A percentile compares a stretch with the other conserved stretches of the same genome.
Evolutionary conservation across 2,113 vertebrate genomes (phyloP).

Genomic region (Sclerurus mexicanus): DNA sequence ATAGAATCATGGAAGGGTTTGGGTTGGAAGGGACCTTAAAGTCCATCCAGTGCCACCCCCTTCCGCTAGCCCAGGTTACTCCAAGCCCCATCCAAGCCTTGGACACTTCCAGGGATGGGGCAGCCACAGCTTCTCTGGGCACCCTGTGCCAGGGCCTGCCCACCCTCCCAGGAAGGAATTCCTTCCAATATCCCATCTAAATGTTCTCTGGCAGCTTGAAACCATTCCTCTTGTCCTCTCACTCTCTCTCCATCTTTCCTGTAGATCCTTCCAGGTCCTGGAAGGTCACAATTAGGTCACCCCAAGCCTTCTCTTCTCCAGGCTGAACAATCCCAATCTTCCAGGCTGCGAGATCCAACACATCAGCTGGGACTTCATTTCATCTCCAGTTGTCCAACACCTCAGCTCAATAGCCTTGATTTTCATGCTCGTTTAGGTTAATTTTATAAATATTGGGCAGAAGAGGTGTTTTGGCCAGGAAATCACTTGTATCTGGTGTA

Average conservation of each 20-base stretch:
- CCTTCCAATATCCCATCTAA: background rate
- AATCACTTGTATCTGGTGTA: background rate
- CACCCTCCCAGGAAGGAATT: background rate
- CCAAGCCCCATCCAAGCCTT: background rate
- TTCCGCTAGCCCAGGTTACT: fast-evolving
- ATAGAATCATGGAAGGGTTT: fast-evolving
- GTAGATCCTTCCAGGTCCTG: background rate
- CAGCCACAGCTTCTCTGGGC: background rate
- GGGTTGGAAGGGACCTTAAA: background rate
- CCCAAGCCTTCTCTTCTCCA: background rate
- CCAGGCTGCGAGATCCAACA: background rate
- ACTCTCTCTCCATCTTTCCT: background rate
- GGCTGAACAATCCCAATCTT: background rate
- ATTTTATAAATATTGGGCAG: background rate
- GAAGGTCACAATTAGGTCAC: background rate
- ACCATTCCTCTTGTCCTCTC: background rate
- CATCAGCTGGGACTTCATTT: background rate
- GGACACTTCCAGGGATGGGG: fast-evolving
- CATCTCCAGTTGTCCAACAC: background rate
- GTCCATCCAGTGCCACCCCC: background rate
- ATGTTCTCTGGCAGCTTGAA: background rate
- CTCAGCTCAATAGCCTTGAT: background rate
- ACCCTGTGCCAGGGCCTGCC: background rate
- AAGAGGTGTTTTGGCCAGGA: background rate
- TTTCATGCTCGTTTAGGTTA: background rate